Evolutionary conservation across 2,888 invertebrate species (phyloP).

Genomic region (Tanypteryx hageni): DNA sequence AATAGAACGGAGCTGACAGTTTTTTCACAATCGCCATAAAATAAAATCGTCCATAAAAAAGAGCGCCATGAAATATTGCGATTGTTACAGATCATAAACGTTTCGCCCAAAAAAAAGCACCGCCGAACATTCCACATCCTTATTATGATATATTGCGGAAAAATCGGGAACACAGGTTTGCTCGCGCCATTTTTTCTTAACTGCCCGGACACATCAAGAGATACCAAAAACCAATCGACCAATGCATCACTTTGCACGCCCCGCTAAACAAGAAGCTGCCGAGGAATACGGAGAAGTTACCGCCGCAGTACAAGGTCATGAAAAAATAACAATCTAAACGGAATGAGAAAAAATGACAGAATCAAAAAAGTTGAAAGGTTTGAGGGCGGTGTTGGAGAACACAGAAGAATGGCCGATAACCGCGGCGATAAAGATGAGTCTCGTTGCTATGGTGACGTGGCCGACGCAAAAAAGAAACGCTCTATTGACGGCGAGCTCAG

Average conservation of each 20-base stretch:
- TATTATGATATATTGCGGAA: background rate
- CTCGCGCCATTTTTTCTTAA: background rate
- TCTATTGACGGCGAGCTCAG: background rate
- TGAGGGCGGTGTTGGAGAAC: background rate
- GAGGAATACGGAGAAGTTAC: background rate
- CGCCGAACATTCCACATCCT: background rate
- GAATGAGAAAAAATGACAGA: background rate
- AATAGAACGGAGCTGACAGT: background rate
- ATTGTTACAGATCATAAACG: background rate
- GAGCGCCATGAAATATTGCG: background rate
- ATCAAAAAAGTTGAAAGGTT: background rate
- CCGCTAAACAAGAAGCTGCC: background rate
- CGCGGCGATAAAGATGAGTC: background rate
- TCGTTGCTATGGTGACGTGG: background rate
- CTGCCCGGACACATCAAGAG: background rate
- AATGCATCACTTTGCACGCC: slow-evolving; percentile 13
- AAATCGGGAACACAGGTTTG: slow-evolving; percentile 1
- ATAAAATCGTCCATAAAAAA: background rate
- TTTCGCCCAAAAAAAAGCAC: background rate
- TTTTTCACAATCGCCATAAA: background rate
- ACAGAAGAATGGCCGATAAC: background rate
- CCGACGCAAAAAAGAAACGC: background rate
- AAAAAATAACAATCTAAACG: background rate
- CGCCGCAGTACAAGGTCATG: background rate
- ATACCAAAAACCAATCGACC: slow-evolving; percentile 32